These are phyloP conservation scores for Sciurus niger DNA, from an alignment of 2,113 vertebrate genomes.

Conservation along the genomic window DNA sequence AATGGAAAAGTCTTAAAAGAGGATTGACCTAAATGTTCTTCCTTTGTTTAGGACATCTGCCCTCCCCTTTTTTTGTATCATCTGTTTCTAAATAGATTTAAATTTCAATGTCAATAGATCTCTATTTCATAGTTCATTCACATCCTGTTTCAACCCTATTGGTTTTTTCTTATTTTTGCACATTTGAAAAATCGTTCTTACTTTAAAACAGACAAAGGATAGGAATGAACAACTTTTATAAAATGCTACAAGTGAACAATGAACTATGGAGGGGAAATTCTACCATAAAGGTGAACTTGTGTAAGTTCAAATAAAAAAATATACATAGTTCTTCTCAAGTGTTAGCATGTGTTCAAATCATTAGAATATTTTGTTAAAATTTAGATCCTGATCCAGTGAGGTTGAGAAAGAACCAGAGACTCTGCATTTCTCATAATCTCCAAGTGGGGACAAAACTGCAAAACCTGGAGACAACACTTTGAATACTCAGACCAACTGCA, in stretches of 20 bases:
- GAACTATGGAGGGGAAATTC: neutral
- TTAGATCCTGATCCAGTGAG: neutral
- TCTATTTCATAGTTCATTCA: constrained; percentile 4
- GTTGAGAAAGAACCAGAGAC: neutral
- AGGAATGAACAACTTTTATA: neutral
- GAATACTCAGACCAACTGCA: neutral
- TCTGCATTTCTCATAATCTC: neutral
- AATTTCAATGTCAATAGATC: neutral
- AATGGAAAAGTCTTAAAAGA: neutral
- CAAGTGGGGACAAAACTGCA: neutral
- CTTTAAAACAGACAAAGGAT: constrained; percentile 31
- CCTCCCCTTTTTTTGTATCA: neutral
- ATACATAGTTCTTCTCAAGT: neutral
- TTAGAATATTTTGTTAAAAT: neutral
- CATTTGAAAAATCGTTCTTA: neutral
- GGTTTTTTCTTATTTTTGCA: neutral
- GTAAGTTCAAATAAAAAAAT: neutral
- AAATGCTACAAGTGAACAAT: neutral
- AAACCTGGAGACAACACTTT: neutral
- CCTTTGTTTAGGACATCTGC: neutral
- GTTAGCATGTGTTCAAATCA: neutral
- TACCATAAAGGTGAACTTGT: neutral
- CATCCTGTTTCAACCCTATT: neutral
- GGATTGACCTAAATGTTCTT: neutral
- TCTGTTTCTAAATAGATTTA: constrained; percentile 18